phyloP scores from a whole-genome alignment of 2,113 vertebrate genomes.

The Sorex araneus region DNA sequence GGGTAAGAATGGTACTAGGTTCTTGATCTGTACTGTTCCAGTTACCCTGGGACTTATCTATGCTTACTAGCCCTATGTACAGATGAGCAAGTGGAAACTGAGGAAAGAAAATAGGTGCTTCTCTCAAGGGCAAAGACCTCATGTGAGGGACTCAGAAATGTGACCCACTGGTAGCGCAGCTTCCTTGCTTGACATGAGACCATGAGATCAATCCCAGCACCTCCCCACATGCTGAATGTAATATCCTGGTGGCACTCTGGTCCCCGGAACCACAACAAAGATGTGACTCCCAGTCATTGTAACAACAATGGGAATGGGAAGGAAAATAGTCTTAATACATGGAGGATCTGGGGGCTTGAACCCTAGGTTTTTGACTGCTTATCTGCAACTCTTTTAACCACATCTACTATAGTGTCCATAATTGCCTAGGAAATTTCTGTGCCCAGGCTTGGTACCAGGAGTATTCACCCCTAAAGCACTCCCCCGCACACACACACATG shows the following conservation, averaged over 20 bases:
- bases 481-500: too few relatives aligned
- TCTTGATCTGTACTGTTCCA: neutral
- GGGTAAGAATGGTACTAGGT: neutral
- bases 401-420: constrained; percentile 28
- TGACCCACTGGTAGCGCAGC: too few relatives aligned
- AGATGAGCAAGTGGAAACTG: neutral
- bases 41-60: neutral
- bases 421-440: neutral
- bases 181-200: too few relatives aligned
- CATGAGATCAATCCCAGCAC: too few relatives aligned
- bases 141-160: too few relatives aligned
- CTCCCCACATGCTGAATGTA: too few relatives aligned
- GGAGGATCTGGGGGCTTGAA: constrained; percentile 9
- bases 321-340: too few relatives aligned
- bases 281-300: too few relatives aligned
- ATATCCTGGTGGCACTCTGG: too few relatives aligned
- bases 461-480: neutral
- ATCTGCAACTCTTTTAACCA: constrained; percentile 7
- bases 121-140: constrained; percentile 47
- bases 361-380: neutral
- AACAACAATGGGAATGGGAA: too few relatives aligned
- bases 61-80: neutral
- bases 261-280: too few relatives aligned
- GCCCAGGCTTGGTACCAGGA: neutral
- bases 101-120: neutral